Evolutionary conservation across 1,140 invertebrate genomes (phyloP).

Genomic region (Apis laboriosa): DNA sequence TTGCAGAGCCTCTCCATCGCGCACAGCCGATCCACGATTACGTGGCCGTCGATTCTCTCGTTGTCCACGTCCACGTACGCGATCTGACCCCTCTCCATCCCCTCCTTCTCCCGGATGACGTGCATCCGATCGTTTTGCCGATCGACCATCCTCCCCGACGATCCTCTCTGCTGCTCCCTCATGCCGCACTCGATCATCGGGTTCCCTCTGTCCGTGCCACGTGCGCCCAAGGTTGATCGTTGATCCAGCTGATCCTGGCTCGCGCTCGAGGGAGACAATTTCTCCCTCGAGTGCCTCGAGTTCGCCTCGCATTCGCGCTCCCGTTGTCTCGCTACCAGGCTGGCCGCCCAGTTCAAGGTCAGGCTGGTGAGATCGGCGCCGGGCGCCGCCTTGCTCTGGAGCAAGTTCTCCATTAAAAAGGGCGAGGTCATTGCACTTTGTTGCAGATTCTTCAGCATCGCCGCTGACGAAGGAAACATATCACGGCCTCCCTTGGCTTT

Average conservation of each 20-base stretch:
- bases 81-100: slow-evolving; percentile 48
- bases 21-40: slow-evolving; percentile 72
- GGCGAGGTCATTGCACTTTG: slow-evolving; percentile 79
- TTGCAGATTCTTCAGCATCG: slow-evolving; percentile 79
- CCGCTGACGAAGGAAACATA: slow-evolving; percentile 79
- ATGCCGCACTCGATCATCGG: slow-evolving; percentile 52
- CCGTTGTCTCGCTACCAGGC: slow-evolving; percentile 74
- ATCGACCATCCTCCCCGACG: slow-evolving; percentile 27
- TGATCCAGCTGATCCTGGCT: slow-evolving; percentile 53
- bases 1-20: slow-evolving; percentile 76
- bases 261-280: slow-evolving; percentile 28
- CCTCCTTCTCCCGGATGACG: slow-evolving; percentile 53
- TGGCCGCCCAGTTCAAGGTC: slow-evolving; percentile 78
- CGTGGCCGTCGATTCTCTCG: slow-evolving; percentile 62
- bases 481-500: slow-evolving; percentile 51
- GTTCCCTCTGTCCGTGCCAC: slow-evolving; percentile 19
- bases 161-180: slow-evolving; percentile 29
- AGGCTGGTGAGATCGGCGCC: slow-evolving; percentile 74
- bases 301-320: slow-evolving; percentile 72
- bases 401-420: slow-evolving; percentile 82
- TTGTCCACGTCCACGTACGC: slow-evolving; percentile 64
- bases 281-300: slow-evolving; percentile 44
- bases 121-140: slow-evolving; percentile 58
- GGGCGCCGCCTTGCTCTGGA: slow-evolving; percentile 78
- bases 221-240: slow-evolving; percentile 26